Conservation (phyloP, 2,797 vertebrate species). For the Emydoidea blandingii region DNA sequence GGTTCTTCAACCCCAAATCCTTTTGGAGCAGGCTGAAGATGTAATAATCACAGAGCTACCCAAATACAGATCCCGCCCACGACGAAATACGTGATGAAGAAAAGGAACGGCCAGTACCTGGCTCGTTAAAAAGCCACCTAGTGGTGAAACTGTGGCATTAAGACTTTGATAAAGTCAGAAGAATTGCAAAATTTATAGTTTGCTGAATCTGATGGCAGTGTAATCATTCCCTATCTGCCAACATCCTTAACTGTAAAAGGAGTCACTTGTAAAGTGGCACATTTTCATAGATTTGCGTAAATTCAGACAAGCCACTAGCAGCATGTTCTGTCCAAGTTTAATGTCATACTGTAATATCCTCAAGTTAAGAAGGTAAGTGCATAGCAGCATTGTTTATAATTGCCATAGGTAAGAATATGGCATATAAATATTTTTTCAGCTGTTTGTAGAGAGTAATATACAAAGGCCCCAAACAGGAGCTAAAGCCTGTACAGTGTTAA, state of each 20-base stretch:
- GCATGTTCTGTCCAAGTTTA: neutral
- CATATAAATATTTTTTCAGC: neutral
- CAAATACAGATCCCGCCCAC: neutral
- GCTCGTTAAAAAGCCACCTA: neutral
- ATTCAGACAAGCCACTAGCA: neutral
- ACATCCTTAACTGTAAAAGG: neutral
- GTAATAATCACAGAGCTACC: neutral
- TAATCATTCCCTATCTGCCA: neutral
- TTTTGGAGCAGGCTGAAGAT: neutral
- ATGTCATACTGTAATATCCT: neutral
- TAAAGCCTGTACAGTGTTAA: neutral
- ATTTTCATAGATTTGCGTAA: too few species aligned
- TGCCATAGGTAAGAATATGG: neutral
- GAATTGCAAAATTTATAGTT: neutral
- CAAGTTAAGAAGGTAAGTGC: neutral
- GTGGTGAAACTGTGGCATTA: neutral
- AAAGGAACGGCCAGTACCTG: neutral
- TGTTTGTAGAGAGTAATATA: neutral
- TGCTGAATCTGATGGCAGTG: neutral
- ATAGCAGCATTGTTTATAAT: neutral
- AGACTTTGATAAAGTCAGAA: neutral
- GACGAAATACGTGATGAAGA: neutral
- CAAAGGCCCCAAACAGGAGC: neutral
- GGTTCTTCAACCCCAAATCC: neutral
- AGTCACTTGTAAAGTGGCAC: neutral